These are phyloP conservation scores for Potamilus streckersoni DNA, from an alignment of 1,140 invertebrate species.

Conservation along the genomic window DNA sequence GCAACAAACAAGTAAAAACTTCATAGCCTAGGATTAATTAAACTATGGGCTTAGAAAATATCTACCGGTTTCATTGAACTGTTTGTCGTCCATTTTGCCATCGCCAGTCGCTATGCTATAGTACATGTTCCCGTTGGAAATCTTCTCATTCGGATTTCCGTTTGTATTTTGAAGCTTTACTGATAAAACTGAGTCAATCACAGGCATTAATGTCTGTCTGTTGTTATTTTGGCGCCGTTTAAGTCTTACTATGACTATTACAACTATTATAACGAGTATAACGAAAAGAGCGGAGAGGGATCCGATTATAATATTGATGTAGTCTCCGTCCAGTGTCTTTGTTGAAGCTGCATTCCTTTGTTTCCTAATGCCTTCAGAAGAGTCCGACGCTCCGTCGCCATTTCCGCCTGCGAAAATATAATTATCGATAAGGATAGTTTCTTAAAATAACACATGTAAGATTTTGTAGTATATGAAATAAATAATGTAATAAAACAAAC, in stretches of 20 bases:
- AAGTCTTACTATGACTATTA: conserved; percentile 81
- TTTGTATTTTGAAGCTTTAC: conserved; percentile 61
- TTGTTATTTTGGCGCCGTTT: conserved; percentile 81
- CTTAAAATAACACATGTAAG: too few relatives aligned
- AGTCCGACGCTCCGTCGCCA: too few relatives aligned
- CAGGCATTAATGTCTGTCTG: conserved; percentile 63
- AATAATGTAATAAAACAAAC: too few relatives aligned
- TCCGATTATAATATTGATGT: conserved; percentile 84
- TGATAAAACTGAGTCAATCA: conserved; percentile 58
- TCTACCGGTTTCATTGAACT: conserved; percentile 47
- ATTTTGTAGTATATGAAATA: too few relatives aligned
- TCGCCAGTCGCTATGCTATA: conserved; percentile 72
- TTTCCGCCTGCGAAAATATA: too few relatives aligned
- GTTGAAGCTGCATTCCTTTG: too few relatives aligned
- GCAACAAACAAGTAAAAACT: too few relatives aligned
- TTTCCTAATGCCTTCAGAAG: too few relatives aligned
- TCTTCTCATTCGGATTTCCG: conserved; percentile 61
- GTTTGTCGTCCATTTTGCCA: conserved; percentile 59
- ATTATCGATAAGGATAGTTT: too few relatives aligned
- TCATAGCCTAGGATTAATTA: too few relatives aligned
- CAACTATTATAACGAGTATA: conserved; percentile 78
- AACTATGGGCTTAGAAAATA: too few relatives aligned
- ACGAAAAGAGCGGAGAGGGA: conserved; percentile 81
- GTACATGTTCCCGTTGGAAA: conserved; percentile 72
- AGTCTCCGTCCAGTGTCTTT: conserved; percentile 71